Evolutionary conservation across 2,113 vertebrate species (phyloP).

Genomic region (Phalacrocorax carbo): DNA sequence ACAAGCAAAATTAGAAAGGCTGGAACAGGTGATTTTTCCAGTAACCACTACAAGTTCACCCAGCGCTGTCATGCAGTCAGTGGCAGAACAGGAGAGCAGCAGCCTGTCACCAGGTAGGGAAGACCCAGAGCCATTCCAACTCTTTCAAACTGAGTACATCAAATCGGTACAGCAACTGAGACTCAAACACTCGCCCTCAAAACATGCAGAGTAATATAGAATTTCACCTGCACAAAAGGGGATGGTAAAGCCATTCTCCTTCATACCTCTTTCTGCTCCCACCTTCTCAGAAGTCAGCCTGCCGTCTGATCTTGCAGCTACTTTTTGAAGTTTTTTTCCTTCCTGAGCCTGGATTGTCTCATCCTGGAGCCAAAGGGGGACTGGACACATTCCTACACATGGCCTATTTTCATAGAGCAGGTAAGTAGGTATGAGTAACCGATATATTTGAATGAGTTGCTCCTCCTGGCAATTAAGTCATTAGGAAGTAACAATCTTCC

Average conservation of each 20-base stretch:
- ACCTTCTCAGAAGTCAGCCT: not conserved
- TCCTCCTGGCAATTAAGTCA: not conserved
- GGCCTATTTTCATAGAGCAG: not conserved
- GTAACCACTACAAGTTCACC: not conserved
- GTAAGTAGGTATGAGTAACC: too few relatives aligned
- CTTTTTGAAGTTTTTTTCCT: not conserved
- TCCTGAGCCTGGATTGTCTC: not conserved
- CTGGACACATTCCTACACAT: not conserved
- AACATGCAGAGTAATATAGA: not conserved
- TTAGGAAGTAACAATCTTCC: not conserved
- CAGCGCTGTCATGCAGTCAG: accelerated
- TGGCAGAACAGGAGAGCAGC: not conserved
- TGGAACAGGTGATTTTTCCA: not conserved
- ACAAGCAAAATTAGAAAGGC: too few relatives aligned
- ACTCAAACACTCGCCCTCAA: not conserved
- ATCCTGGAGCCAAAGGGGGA: not conserved
- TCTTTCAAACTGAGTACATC: not conserved
- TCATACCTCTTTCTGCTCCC: not conserved
- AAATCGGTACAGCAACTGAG: not conserved
- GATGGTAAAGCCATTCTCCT: not conserved
- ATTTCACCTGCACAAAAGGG: too few relatives aligned
- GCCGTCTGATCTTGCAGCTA: not conserved
- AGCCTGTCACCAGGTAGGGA: too few relatives aligned
- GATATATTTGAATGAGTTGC: not conserved
- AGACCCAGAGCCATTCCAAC: not conserved